Percentiles rank a stretch among this genome's conserved stretches.
These are phyloP conservation scores for Chesias legatella DNA, from an alignment of 2,888 invertebrate genomes.

Conservation along the genomic window DNA sequence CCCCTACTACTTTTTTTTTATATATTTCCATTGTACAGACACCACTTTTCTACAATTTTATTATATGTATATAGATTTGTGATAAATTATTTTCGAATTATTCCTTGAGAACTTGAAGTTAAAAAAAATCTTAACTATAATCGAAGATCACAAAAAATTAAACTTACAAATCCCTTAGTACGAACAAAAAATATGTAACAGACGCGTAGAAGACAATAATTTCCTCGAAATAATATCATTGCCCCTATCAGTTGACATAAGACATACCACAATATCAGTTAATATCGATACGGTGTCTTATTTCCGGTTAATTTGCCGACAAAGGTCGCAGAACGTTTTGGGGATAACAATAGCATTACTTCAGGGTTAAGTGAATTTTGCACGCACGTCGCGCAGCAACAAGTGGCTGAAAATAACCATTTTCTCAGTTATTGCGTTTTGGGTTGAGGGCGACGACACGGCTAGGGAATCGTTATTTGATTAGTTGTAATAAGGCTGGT, in stretches of 20 bases:
- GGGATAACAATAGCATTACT: conserved; percentile 52
- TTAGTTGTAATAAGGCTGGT: conserved; percentile 1
- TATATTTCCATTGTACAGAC: no score
- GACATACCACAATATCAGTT: conserved; percentile 32
- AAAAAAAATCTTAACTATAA: no score
- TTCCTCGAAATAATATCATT: conserved; percentile 1
- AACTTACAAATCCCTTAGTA: no score
- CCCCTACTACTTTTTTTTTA: no score
- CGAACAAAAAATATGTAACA: no score
- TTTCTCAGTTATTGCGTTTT: conserved; percentile 26
- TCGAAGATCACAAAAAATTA: no score
- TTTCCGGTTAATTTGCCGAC: conserved; percentile 53
- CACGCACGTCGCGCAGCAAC: conserved; percentile 53
- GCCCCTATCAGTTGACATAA: conserved; percentile 6
- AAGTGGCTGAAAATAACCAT: conserved; percentile 42
- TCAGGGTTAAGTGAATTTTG: conserved; percentile 49
- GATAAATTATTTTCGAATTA: no score
- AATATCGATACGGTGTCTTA: conserved; percentile 37
- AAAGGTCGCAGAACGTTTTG: conserved; percentile 37
- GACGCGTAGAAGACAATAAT: background rate
- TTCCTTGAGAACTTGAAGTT: no score
- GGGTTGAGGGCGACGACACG: conserved; percentile 9
- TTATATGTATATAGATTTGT: no score
- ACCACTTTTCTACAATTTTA: no score
- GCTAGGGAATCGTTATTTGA: conserved; percentile 15